phyloP scores from a whole-genome alignment of 2,113 vertebrate species.

The Silurus meridionalis region DNA sequence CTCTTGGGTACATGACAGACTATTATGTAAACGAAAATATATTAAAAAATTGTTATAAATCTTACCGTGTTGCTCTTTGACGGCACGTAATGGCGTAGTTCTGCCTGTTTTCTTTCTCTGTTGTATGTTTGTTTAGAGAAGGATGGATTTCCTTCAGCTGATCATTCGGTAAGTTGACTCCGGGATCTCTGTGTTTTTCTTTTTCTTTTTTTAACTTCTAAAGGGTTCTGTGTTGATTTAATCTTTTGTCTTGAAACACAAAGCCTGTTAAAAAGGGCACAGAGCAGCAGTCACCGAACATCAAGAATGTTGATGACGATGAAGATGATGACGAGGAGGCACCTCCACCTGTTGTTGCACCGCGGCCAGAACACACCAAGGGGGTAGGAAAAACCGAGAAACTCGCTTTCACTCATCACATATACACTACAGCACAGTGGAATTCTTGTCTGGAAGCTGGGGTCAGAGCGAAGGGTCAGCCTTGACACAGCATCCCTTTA shows the following conservation, averaged over 20 bases:
- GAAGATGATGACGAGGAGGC: slow-evolving; percentile 82
- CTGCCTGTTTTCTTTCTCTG: not conserved
- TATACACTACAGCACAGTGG: too few relatives aligned
- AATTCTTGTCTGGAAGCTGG: too few relatives aligned
- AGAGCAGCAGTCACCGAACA: slow-evolving; percentile 77
- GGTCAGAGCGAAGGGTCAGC: too few relatives aligned
- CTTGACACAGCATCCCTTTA: too few relatives aligned
- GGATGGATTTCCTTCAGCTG: slow-evolving; percentile 87
- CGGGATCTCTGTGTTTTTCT: not conserved
- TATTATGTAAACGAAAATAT: not conserved
- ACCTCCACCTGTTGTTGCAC: slow-evolving; percentile 89
- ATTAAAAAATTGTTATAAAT: not conserved
- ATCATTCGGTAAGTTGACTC: slow-evolving; percentile 78
- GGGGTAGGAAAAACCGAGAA: slow-evolving; percentile 75
- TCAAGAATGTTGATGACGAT: slow-evolving; percentile 83
- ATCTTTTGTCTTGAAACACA: slow-evolving; percentile 27
- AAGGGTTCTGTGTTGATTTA: not conserved
- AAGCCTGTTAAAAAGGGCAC: slow-evolving; percentile 85
- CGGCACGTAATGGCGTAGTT: not conserved
- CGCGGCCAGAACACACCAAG: slow-evolving; percentile 95
- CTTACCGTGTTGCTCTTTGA: not conserved
- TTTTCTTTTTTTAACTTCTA: not conserved
- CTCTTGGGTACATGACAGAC: not conserved
- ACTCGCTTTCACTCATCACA: too few relatives aligned
- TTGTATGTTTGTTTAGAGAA: slow-evolving; percentile 79